Percentiles rank a stretch among this genome's conserved stretches.
phyloP scores from a whole-genome alignment of 2,888 invertebrate species.

The Drosophila vallismaia region DNA sequence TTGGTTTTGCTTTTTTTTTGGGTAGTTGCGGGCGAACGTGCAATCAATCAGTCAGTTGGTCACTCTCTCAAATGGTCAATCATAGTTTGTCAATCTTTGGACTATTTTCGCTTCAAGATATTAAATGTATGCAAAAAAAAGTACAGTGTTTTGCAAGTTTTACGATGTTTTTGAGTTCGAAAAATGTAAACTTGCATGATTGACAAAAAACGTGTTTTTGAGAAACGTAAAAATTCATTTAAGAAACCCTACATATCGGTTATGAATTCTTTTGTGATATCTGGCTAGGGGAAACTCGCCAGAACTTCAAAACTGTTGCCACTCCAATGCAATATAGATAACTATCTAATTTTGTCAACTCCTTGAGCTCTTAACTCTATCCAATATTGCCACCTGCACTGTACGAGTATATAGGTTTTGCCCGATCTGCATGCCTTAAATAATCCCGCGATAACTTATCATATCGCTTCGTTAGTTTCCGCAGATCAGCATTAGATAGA shows the following conservation, averaged over 20 bases:
- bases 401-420: constrained; percentile 15
- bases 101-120: neutral
- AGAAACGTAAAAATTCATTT: no score
- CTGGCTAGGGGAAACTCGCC: neutral
- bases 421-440: constrained; percentile 31
- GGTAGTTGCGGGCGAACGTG: constrained; percentile 38
- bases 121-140: neutral
- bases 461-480: constrained; percentile 36
- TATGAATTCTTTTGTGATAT: no score
- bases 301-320: neutral
- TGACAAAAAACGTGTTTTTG: neutral
- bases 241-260: no score
- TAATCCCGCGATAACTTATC: constrained; percentile 64
- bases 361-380: neutral
- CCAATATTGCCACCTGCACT: constrained; percentile 13
- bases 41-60: constrained; percentile 37
- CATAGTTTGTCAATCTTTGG: neutral
- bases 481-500: constrained; percentile 41
- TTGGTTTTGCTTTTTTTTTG: constrained; percentile 14
- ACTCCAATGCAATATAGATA: neutral
- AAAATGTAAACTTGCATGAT: neutral
- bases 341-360: neutral
- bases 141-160: neutral
- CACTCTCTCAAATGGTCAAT: constrained; percentile 49
- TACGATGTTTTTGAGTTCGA: neutral